These are phyloP conservation scores for Hemaris fuciformis DNA, from an alignment of 2,888 invertebrate species.

Conservation along the genomic window DNA sequence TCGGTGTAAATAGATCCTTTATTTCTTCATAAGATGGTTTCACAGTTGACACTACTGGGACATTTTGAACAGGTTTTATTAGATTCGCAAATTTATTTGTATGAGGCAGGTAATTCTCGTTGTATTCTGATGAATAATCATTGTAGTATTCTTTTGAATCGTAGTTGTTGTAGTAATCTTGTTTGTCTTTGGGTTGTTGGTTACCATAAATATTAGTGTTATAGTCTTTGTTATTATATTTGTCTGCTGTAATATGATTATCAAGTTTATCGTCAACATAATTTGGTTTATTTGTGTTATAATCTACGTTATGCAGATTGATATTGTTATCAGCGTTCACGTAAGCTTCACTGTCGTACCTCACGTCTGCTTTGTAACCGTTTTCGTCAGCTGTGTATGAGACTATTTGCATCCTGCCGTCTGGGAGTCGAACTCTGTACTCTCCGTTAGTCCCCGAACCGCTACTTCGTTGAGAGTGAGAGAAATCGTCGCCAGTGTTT, in stretches of 20 bases:
- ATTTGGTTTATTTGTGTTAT: background rate
- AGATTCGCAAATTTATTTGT: slow-evolving; percentile 49
- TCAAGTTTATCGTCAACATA: background rate
- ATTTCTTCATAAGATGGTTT: slow-evolving; percentile 50
- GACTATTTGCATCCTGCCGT: slow-evolving; percentile 84
- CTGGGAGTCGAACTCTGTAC: slow-evolving; percentile 85
- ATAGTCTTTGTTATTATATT: slow-evolving; percentile 23
- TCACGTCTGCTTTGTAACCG: slow-evolving; percentile 85
- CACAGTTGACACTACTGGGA: slow-evolving; percentile 30
- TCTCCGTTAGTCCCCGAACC: slow-evolving; percentile 85
- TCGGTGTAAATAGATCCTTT: slow-evolving; percentile 51
- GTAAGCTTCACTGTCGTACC: slow-evolving; percentile 75
- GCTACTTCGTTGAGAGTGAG: slow-evolving; percentile 83
- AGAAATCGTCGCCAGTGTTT: slow-evolving; percentile 85
- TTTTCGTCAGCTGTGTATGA: slow-evolving; percentile 85
- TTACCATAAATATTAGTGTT: slow-evolving; percentile 24
- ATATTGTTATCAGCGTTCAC: slow-evolving; percentile 19
- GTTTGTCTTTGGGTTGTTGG: slow-evolving; percentile 16
- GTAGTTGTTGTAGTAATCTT: slow-evolving; percentile 42
- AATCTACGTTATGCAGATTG: background rate
- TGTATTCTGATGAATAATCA: slow-evolving; percentile 58
- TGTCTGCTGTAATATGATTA: slow-evolving; percentile 7
- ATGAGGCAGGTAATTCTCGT: slow-evolving; percentile 49
- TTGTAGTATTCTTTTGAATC: slow-evolving; percentile 61
- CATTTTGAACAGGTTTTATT: slow-evolving; percentile 11